A percentile compares a stretch with the other conserved stretches of the same genome.
These are phyloP conservation scores for Anthrax anthrax DNA, from an alignment of 2,888 invertebrate genomes.

Conservation along the genomic window DNA sequence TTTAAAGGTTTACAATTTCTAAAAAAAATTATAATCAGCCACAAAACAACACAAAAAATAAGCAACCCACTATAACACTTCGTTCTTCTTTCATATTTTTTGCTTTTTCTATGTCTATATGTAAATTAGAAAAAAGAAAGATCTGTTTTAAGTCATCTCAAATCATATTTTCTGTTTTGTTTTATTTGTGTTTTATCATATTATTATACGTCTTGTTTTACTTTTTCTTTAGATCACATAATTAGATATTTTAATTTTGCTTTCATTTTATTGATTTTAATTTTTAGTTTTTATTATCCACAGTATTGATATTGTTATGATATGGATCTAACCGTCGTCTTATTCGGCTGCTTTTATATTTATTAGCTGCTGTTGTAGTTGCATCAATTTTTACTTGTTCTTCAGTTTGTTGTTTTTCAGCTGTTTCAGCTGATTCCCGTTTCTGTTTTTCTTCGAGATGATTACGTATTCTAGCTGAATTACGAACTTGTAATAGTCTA, in stretches of 20 bases:
- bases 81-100: neutral
- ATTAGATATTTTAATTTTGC: too few species aligned
- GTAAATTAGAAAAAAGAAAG: too few species aligned
- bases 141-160: too few species aligned
- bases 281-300: conserved; percentile 2
- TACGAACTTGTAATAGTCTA: conserved; percentile 31
- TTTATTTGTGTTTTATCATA: too few species aligned
- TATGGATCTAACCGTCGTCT: conserved; percentile 37
- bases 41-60: conserved; percentile 3
- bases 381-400: conserved; percentile 9
- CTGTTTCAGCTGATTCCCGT: conserved; percentile 17
- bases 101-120: too few species aligned
- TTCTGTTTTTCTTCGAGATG: conserved; percentile 25
- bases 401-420: conserved; percentile 37
- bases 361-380: conserved; percentile 26
- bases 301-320: neutral
- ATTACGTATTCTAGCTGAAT: conserved; percentile 30
- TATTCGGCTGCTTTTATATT: conserved; percentile 35
- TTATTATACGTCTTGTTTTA: too few species aligned
- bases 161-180: too few species aligned
- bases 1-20: too few species aligned
- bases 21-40: neutral
- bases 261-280: too few species aligned
- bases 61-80: conserved; percentile 7
- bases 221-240: too few species aligned